Evolutionary conservation across 1,140 invertebrate species (phyloP).

Genomic region (Drosophila pruinosa): DNA sequence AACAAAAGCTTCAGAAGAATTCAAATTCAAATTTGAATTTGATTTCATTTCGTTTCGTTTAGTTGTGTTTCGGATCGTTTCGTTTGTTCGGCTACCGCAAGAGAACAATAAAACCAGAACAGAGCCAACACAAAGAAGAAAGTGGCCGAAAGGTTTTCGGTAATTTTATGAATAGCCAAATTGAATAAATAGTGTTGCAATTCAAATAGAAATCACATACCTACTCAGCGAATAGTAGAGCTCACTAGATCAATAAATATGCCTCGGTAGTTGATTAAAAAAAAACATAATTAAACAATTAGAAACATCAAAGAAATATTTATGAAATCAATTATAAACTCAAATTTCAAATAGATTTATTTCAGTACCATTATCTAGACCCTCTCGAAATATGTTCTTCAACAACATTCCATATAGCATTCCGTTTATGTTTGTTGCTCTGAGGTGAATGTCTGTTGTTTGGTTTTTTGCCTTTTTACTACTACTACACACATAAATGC

Average conservation of each 20-base stretch:
- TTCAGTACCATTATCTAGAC: background rate
- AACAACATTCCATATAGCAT: background rate
- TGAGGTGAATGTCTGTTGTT: background rate
- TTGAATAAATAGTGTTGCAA: conserved; percentile 42
- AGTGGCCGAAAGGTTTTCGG: conserved; percentile 61
- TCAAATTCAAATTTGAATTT: conserved; percentile 41
- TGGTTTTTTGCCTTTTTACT: background rate
- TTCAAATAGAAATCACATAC: background rate
- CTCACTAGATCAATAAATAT: conserved; percentile 14
- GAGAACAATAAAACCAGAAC: conserved; percentile 66
- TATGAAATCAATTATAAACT: background rate
- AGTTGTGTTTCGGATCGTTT: conserved; percentile 46
- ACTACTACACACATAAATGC: background rate
- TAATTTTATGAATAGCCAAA: conserved; percentile 35
- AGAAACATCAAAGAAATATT: background rate
- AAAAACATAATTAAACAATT: background rate
- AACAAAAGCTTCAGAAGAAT: conserved; percentile 77
- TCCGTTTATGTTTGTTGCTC: conserved; percentile 6
- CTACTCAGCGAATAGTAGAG: background rate
- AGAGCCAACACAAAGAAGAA: conserved; percentile 28
- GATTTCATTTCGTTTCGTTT: conserved; percentile 45
- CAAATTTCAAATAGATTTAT: background rate
- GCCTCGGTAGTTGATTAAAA: no score
- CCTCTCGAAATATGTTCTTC: conserved; percentile 1
- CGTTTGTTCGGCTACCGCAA: conserved; percentile 65